These are phyloP conservation scores for Himalopsyche japonica DNA, from an alignment of 2,888 invertebrate genomes.

Conservation along the genomic window DNA sequence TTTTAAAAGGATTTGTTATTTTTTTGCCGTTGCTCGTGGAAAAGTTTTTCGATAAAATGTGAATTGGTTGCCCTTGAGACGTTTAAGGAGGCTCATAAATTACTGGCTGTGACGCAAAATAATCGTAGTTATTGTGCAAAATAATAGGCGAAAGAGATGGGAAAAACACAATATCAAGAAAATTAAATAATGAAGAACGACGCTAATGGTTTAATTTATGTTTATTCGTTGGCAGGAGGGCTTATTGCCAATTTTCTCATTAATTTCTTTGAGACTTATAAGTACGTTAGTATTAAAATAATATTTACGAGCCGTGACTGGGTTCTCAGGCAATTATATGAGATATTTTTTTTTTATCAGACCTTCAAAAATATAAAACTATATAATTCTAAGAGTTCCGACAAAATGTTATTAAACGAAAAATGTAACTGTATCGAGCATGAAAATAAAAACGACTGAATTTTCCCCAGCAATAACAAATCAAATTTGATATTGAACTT, in stretches of 20 bases:
- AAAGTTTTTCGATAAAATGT: not conserved
- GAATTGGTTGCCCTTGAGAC: not conserved
- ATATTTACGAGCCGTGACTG: not conserved
- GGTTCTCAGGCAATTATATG: not conserved
- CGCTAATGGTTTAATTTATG: not conserved
- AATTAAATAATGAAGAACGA: not conserved
- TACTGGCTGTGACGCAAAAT: not conserved
- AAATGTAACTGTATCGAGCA: too few species aligned
- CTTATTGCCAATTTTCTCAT: not conserved
- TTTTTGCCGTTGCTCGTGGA: not conserved
- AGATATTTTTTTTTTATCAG: not conserved
- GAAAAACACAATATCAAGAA: not conserved
- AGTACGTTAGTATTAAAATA: not conserved
- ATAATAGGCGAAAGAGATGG: not conserved
- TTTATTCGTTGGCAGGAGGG: not conserved
- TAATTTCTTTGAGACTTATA: not conserved
- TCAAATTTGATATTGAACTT: too few species aligned
- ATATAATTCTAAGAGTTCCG: too few species aligned
- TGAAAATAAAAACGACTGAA: too few species aligned
- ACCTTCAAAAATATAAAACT: too few species aligned
- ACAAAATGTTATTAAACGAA: too few species aligned
- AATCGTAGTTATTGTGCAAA: not conserved
- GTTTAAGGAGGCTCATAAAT: not conserved
- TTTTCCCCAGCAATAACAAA: too few species aligned
- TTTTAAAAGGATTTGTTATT: not conserved